Percentiles rank a stretch among this genome's conserved stretches.
phyloP scores from a whole-genome alignment of 2,113 vertebrate species.

The Psittacula cyanocephala region DNA sequence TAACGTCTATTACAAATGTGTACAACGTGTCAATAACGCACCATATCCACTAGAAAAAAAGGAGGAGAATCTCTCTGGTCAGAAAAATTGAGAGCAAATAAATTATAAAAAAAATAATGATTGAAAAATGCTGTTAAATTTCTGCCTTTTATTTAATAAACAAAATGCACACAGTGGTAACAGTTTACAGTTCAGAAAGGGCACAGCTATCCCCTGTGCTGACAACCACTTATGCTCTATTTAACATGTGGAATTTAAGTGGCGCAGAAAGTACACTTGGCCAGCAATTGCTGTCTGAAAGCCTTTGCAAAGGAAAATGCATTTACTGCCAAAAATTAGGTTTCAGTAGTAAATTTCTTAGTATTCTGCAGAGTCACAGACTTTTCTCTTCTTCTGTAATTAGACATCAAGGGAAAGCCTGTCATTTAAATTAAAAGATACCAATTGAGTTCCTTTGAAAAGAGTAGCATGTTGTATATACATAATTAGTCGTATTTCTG shows the following conservation, averaged over 20 bases:
- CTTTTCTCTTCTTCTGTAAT: conserved; percentile 7
- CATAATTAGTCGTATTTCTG: conserved; percentile 37
- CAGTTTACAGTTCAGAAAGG: conserved; percentile 37
- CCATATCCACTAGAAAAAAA: not conserved
- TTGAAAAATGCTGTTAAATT: conserved; percentile 28
- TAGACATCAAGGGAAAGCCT: conserved; percentile 17
- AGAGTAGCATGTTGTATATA: not conserved
- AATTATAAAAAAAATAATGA: conserved; percentile 26
- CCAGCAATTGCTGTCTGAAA: not conserved
- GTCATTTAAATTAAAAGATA: conserved; percentile 16
- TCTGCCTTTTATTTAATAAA: conserved; percentile 35
- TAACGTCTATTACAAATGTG: not conserved
- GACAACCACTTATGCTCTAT: conserved; percentile 56
- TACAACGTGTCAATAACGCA: not conserved
- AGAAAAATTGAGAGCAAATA: not conserved
- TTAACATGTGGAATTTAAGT: conserved; percentile 52
- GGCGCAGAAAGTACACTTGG: conserved; percentile 42
- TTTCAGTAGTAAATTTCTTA: conserved; percentile 3
- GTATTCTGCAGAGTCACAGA: not conserved
- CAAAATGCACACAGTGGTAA: not conserved
- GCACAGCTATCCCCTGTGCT: not conserved
- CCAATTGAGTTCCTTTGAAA: conserved; percentile 13
- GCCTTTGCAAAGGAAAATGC: not conserved
- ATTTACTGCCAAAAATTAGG: conserved; percentile 18
- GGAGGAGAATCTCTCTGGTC: not conserved